A percentile compares a stretch with the other conserved stretches of the same genome.
These are phyloP conservation scores for Peromyscus aztecus DNA, from an alignment of 2,797 vertebrate genomes.

Conservation along the genomic window DNA sequence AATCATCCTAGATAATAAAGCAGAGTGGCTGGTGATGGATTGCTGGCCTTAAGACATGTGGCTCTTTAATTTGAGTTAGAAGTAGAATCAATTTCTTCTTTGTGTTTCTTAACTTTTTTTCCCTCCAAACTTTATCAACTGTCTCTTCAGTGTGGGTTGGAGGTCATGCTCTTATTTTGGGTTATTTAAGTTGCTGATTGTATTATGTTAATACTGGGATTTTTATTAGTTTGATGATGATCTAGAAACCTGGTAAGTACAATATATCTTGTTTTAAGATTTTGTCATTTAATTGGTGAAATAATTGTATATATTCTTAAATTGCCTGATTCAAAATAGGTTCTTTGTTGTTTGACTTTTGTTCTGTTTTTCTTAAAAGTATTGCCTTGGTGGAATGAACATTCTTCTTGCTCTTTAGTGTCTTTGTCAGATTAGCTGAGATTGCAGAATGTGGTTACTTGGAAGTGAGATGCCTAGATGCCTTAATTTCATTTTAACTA, in stretches of 20 bases:
- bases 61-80: not conserved
- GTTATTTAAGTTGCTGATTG: constrained; percentile 35
- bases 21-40: not conserved
- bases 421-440: not conserved
- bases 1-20: not conserved
- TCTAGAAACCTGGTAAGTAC: constrained; percentile 77
- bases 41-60: not conserved
- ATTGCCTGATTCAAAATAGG: constrained; percentile 5
- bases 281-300: constrained; percentile 36
- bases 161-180: constrained; percentile 5
- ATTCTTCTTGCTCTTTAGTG: constrained; percentile 51
- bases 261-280: constrained; percentile 27
- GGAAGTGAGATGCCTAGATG: constrained; percentile 52
- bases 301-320: not conserved
- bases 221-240: constrained; percentile 30
- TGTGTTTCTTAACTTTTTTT: not conserved
- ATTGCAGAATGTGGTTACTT: constrained; percentile 17
- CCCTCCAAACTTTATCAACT: not conserved
- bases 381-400: constrained; percentile 47
- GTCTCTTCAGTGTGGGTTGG: not conserved
- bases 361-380: constrained; percentile 54
- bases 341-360: constrained; percentile 30
- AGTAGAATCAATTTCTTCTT: not conserved
- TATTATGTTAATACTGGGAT: constrained; percentile 29
- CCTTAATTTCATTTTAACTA: constrained; percentile 26